A percentile compares a stretch with the other conserved stretches of the same genome.
These are phyloP conservation scores for Oryzias woworae DNA, from an alignment of 2,113 vertebrate species.

Conservation along the genomic window DNA sequence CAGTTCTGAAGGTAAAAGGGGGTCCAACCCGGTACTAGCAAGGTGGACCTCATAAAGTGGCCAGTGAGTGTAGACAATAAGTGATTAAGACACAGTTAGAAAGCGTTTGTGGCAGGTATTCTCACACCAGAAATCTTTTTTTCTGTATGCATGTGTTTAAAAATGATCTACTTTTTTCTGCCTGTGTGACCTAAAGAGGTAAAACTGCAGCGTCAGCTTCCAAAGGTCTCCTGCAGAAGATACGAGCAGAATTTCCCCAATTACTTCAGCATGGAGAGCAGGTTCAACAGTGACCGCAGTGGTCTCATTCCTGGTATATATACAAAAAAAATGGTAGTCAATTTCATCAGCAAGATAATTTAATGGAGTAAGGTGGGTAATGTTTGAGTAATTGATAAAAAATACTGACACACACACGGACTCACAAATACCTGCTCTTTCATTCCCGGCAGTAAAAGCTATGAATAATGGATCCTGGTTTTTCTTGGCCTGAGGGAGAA, in stretches of 20 bases:
- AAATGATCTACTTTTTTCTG: background rate
- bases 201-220: slow-evolving; percentile 5
- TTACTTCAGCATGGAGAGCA: background rate
- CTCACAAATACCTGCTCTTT: slow-evolving; percentile 46
- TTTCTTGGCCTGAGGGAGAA: slow-evolving; percentile 63
- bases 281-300: slow-evolving; percentile 12
- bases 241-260: background rate
- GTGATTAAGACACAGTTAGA: no score
- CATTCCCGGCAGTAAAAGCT: slow-evolving; percentile 54
- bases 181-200: background rate
- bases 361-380: slow-evolving; percentile 40
- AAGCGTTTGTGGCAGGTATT: no score
- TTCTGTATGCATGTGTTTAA: no score
- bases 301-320: slow-evolving; percentile 23
- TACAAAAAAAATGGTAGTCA: slow-evolving; percentile 44
- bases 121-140: no score
- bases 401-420: slow-evolving; percentile 10
- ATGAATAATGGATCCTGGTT: slow-evolving; percentile 72
- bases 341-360: slow-evolving; percentile 46
- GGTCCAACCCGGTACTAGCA: no score
- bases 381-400: slow-evolving; percentile 54
- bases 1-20: no score
- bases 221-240: background rate
- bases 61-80: no score
- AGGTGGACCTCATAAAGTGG: no score